Evolutionary conservation across 2,797 vertebrate genomes (phyloP).

Genomic region (Catharus ustulatus): DNA sequence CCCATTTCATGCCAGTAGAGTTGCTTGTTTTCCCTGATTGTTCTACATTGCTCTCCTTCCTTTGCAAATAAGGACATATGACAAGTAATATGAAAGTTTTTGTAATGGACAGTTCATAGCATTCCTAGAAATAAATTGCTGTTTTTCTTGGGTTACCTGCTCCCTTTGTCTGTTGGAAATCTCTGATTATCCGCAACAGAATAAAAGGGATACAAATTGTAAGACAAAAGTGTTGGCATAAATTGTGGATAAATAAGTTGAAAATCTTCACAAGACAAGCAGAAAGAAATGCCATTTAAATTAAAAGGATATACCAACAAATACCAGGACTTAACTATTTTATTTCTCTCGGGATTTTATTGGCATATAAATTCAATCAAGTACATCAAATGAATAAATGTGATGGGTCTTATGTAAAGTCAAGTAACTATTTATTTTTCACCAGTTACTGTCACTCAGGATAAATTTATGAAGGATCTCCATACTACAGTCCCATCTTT

Average conservation of each 20-base stretch:
- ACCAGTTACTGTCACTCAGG: neutral
- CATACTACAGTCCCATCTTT: neutral
- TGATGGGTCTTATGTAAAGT: neutral
- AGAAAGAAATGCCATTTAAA: neutral
- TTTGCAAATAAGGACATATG: neutral
- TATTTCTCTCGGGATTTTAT: neutral
- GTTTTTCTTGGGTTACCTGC: neutral
- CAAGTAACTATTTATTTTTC: neutral
- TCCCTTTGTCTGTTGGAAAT: neutral
- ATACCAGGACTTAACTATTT: neutral
- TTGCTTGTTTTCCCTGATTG: neutral
- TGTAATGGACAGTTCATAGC: neutral
- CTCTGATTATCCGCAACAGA: neutral
- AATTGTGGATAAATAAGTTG: neutral
- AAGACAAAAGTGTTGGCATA: neutral
- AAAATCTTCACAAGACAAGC: neutral
- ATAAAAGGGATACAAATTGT: neutral
- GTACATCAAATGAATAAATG: neutral
- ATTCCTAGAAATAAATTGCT: neutral
- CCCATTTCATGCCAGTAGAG: neutral
- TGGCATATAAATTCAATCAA: neutral
- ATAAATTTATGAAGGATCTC: neutral
- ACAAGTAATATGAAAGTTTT: neutral
- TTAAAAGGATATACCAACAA: neutral
- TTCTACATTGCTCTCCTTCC: neutral